Percentiles rank a stretch among this genome's conserved stretches.
These are phyloP conservation scores for Drosophila diplacantha DNA, from an alignment of 2,888 invertebrate species.

Conservation along the genomic window DNA sequence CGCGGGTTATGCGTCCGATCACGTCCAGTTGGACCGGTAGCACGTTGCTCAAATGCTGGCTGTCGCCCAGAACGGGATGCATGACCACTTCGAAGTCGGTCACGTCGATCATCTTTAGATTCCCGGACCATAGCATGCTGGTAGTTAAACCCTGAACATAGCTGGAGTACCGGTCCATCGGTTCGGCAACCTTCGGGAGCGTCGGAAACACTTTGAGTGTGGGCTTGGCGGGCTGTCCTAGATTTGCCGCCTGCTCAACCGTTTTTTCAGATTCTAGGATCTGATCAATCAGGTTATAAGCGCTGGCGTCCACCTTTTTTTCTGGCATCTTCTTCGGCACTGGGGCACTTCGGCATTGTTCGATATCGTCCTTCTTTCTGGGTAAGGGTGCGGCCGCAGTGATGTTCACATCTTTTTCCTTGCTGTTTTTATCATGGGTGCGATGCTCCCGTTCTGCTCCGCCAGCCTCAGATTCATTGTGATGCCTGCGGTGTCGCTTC, in stretches of 20 bases:
- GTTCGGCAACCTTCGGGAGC: conserved; percentile 3
- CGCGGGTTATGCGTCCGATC: conserved; percentile 93
- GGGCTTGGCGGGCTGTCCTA: conserved; percentile 50
- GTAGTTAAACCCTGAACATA: conserved; percentile 57
- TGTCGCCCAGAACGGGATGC: conserved; percentile 80
- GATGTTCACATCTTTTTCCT: not conserved
- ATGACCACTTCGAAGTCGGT: conserved; percentile 91
- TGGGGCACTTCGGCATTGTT: conserved; percentile 26
- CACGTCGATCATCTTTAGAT: conserved; percentile 93
- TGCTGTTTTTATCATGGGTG: conserved; percentile 29
- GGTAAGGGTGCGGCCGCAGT: not conserved
- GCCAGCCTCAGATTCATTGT: conserved; percentile 55
- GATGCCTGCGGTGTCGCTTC: conserved; percentile 67
- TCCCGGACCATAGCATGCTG: conserved; percentile 81
- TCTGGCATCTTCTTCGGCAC: conserved; percentile 43
- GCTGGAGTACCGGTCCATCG: conserved; percentile 54
- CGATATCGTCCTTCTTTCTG: conserved; percentile 37
- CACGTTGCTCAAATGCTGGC: conserved; percentile 51
- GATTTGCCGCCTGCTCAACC: conserved; percentile 76
- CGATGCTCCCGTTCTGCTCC: conserved; percentile 49
- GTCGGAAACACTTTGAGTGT: conserved; percentile 19
- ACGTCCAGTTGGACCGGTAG: conserved; percentile 89
- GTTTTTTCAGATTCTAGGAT: conserved; percentile 77
- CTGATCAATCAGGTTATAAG: conserved; percentile 75
- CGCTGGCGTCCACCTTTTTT: conserved; percentile 45